These are phyloP conservation scores for Eunapius fragilis DNA, from an alignment of 37 sponge, comb jelly and placozoan genomes.

Conservation along the genomic window DNA sequence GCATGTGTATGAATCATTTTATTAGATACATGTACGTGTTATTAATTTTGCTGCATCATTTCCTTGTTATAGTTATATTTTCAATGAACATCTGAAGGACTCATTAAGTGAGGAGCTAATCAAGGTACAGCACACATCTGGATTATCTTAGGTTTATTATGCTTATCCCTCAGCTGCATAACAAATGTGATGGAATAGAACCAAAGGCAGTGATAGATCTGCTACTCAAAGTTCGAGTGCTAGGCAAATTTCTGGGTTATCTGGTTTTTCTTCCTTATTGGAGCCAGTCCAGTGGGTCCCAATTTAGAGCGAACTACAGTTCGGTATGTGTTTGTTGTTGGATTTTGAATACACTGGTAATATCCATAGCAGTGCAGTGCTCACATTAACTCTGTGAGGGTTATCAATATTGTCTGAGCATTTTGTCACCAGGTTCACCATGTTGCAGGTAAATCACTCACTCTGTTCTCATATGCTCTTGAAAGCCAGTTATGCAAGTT, in stretches of 20 bases:
- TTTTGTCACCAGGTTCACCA: too few species aligned
- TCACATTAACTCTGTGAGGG: too few species aligned
- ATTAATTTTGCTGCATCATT: too few species aligned
- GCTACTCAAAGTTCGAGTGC: conserved; percentile 24
- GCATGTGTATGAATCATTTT: too few species aligned
- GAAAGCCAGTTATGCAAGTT: too few species aligned
- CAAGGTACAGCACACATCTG: conserved; percentile 23
- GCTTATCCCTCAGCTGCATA: conserved; percentile 16
- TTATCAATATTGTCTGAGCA: too few species aligned
- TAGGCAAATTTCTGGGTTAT: conserved; percentile 75
- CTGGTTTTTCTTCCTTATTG: conserved; percentile 66
- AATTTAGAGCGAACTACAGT: not conserved
- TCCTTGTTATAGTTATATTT: conserved; percentile 52
- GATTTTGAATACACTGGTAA: too few species aligned
- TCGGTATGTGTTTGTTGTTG: conserved; percentile 14
- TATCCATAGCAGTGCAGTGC: too few species aligned
- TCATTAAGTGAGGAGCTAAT: conserved; percentile 31
- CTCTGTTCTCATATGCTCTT: too few species aligned
- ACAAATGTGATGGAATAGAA: not conserved
- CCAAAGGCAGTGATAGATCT: conserved; percentile 15
- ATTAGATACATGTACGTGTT: too few species aligned
- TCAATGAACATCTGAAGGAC: conserved; percentile 63
- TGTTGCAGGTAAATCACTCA: too few species aligned
- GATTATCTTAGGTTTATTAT: not conserved
- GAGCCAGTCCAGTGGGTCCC: not conserved